A percentile compares a stretch with the other conserved stretches of the same genome.
Evolutionary conservation across 2,113 vertebrate genomes (phyloP).

Genomic region (Oncorhynchus keta): DNA sequence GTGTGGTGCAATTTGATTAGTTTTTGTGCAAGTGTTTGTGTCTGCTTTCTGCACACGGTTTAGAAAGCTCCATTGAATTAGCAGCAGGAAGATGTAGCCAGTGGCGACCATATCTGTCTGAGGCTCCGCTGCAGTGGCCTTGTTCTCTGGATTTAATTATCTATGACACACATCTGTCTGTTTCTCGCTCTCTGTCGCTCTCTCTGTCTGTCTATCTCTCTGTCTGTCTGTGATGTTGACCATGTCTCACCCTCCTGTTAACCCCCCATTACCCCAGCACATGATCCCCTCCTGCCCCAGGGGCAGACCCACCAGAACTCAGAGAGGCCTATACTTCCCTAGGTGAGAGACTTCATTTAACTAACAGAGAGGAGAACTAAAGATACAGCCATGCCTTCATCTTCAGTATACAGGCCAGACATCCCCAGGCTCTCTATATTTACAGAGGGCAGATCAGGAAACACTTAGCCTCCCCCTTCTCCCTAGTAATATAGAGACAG

Average conservation of each 20-base stretch:
- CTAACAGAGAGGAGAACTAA: background rate
- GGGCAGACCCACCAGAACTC: background rate
- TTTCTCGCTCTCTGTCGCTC: too few relatives aligned
- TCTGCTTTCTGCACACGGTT: background rate
- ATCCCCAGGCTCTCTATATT: background rate
- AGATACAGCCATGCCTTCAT: background rate
- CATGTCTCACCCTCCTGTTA: background rate
- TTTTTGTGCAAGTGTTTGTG: background rate
- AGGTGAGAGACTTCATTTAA: background rate
- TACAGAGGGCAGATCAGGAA: background rate
- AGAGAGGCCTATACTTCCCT: background rate
- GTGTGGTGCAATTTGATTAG: background rate
- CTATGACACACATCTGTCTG: background rate
- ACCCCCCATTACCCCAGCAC: background rate
- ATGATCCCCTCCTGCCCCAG: background rate
- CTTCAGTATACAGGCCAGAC: too few relatives aligned
- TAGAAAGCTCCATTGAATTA: background rate
- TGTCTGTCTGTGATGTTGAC: background rate
- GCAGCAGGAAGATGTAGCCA: background rate
- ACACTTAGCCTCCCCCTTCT: background rate
- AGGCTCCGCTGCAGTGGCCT: background rate
- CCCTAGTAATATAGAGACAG: too few relatives aligned
- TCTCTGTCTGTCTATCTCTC: background rate
- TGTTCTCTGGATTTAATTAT: conserved; percentile 4
- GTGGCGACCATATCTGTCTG: background rate